Base-by-base conservation (phyloP, 64 coral and sea anemone genomes). In the Acropora tenuis region DNA sequence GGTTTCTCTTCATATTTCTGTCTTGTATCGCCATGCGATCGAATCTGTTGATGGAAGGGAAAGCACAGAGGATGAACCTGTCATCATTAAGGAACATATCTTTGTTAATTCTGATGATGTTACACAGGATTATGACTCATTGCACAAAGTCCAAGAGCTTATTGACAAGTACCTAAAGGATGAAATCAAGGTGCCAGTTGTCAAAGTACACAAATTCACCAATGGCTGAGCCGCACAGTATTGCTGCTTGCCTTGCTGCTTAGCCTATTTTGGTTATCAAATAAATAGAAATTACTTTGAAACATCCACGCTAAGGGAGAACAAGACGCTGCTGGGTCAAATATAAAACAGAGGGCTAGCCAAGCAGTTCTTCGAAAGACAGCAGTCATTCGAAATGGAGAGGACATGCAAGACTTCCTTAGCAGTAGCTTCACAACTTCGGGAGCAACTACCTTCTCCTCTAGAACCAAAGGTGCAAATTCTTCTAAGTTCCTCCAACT, bases 201-300 rank as follows among this genome's bases (percentile, higher is more conserved):
- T 15, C 42, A 75, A 48, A 59, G 3, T 92, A 16, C 74, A 92
- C 57, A 87, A 94, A 73, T 89, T 84, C 52, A 94, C 86, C 18
- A 79, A 94, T 65, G 92, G 87, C 48, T 94, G 92, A 69, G 86
- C 87, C 16, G 53, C 69, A 2, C 92, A 94, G 69, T 94, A 94
- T 63, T 30, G 30, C 30, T 30, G 30, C 40, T 17, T 94, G 41
- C 68, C 78, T 1, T 94, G 86, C 43, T 94, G 68, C 15, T 78
- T 83, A 46, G 87, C 92, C 43, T 86, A 94, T 63, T 94, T 89
- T 83, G 86, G 80, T 30, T 94, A 19, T 43, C 55, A 78, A 11
- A 60, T 85, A 11, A 79, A 89, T 30, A 55, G 79, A 19, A 84
- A 77, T 18, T 90, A 18, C 57, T 94, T 85, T 71, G 87, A 86